Conservation (phyloP, 1,140 invertebrate genomes). For the Drosophila tani region DNA sequence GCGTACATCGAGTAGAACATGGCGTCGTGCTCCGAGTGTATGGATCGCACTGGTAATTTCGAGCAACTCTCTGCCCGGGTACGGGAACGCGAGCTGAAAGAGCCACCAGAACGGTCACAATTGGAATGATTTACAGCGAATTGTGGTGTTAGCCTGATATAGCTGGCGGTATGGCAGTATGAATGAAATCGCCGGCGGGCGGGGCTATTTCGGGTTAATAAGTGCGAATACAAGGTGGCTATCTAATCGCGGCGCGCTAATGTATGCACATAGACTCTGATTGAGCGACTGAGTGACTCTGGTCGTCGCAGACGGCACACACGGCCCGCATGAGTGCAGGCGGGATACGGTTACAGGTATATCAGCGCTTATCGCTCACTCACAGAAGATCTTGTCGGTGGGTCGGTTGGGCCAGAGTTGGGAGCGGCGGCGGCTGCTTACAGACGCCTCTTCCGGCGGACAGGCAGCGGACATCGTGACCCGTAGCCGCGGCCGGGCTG, state of each 20-base stretch:
- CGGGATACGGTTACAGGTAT: conserved; percentile 16
- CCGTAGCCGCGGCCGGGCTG: conserved; percentile 21
- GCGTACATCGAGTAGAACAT: conserved; percentile 79
- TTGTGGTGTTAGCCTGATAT: conserved; percentile 9
- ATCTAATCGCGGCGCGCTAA: conserved; percentile 48
- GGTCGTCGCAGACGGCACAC: conserved; percentile 31
- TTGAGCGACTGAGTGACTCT: conserved; percentile 29
- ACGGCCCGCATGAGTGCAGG: conserved; percentile 18
- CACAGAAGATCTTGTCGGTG: conserved; percentile 60
- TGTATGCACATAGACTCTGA: conserved; percentile 50
- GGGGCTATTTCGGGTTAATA: conserved; percentile 25
- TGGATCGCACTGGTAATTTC: conserved; percentile 49
- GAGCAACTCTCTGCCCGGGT: conserved; percentile 44
- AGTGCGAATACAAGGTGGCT: conserved; percentile 34
- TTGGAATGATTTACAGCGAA: conserved; percentile 30
- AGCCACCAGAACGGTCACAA: conserved; percentile 4
- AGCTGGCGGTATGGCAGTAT: conserved; percentile 21
- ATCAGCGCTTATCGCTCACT: conserved; percentile 60
- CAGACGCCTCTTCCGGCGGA: conserved; percentile 30
- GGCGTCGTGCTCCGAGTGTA: conserved; percentile 57
- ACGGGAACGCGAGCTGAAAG: conserved; percentile 52
- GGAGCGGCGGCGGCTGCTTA: conserved; percentile 6
- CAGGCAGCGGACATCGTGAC: conserved; percentile 17
- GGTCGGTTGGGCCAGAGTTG: conserved; percentile 14
- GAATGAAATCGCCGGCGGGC: conserved; percentile 29